Evolutionary conservation across 2,797 vertebrate species (phyloP).

Genomic region (Sebastolobus altivelis): DNA sequence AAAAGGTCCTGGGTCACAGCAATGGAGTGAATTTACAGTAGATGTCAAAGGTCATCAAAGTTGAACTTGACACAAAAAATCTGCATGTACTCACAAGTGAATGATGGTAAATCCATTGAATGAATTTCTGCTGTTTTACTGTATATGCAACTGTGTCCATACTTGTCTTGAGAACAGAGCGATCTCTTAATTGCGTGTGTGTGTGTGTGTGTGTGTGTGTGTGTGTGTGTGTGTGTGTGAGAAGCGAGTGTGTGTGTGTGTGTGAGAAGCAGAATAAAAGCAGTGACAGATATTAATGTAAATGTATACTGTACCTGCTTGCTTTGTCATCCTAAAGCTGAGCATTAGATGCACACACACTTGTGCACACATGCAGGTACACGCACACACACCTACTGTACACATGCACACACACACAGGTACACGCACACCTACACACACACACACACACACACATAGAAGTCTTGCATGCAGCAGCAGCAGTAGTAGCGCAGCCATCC

Average conservation of each 20-base stretch:
- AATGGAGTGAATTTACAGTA: not conserved
- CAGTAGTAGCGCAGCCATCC: constrained; percentile 63
- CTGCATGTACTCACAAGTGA: not conserved
- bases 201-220: too few species aligned
- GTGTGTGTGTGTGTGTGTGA: not conserved
- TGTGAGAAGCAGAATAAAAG: not conserved
- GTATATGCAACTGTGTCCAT: not conserved
- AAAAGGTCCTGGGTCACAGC: not conserved
- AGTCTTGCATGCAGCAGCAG: constrained; percentile 64
- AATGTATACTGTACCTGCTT: constrained; percentile 69
- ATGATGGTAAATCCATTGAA: not conserved
- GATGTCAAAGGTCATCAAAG: not conserved
- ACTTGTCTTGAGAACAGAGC: not conserved
- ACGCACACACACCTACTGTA: not conserved
- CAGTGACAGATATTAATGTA: not conserved
- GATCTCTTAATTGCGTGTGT: not conserved
- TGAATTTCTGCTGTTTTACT: not conserved
- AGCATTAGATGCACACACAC: constrained; percentile 11
- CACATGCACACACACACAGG: not conserved
- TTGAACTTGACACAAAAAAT: not conserved
- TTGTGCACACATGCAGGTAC: constrained; percentile 11
- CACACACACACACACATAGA: constrained; percentile 17
- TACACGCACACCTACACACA: not conserved
- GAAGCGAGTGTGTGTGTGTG: not conserved
- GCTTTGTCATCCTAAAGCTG: constrained; percentile 55